Conservation (phyloP, 2,113 vertebrate species). For the Corythornis madagascariensis region DNA sequence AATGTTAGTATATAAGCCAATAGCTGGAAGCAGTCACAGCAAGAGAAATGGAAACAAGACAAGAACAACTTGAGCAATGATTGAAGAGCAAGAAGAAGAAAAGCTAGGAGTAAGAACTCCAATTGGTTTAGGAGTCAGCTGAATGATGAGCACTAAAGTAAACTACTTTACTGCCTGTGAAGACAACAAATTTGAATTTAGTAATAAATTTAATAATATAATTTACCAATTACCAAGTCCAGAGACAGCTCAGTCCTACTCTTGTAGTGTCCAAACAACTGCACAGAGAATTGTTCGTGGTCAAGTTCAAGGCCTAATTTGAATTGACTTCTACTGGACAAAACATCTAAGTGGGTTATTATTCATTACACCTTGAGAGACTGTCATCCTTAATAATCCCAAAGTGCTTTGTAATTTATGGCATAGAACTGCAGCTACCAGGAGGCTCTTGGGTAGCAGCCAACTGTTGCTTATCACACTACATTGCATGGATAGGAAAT, state of each 20-base stretch:
- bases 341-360: conserved; percentile 1
- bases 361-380: conserved; percentile 16
- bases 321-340: neutral
- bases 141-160: neutral
- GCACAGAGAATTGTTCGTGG: neutral
- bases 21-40: neutral
- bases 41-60: neutral
- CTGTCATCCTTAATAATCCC: neutral
- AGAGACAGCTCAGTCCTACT: neutral
- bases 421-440: neutral
- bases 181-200: neutral
- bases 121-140: neutral
- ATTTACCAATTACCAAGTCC: neutral
- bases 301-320: neutral
- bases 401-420: conserved; percentile 26
- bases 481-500: neutral
- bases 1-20: neutral
- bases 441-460: conserved; percentile 8
- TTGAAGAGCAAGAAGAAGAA: neutral
- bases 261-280: neutral
- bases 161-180: neutral
- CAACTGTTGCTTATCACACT: conserved; percentile 7
- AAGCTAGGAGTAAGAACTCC: neutral
- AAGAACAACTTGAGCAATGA: neutral
- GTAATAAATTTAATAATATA: neutral